Percentiles rank a stretch among this genome's conserved stretches.
Conservation (phyloP, 2,113 vertebrate genomes). For the Acanthisitta chloris region DNA sequence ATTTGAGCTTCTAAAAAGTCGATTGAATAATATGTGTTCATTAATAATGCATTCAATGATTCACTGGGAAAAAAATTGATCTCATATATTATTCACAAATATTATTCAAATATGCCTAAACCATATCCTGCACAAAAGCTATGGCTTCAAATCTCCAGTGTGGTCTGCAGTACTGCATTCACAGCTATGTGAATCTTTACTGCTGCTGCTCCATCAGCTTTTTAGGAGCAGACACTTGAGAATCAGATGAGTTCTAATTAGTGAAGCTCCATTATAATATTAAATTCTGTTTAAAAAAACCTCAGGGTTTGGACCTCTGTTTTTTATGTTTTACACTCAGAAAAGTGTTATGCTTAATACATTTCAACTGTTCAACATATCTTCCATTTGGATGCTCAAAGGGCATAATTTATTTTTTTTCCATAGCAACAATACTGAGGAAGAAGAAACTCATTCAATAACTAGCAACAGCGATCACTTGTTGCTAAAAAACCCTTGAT, state of each 20-base stretch:
- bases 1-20: neutral
- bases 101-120: constrained; percentile 30
- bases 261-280: neutral
- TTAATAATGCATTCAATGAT: constrained; percentile 38
- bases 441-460: neutral
- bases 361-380: neutral
- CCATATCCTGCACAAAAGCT: neutral
- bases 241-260: neutral
- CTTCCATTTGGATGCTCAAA: neutral
- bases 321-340: neutral
- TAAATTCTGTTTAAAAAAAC: neutral
- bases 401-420: neutral
- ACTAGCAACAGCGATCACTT: neutral
- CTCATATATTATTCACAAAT: constrained; percentile 48
- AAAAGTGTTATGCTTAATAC: neutral
- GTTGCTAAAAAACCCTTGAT: neutral
- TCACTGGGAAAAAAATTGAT: neutral
- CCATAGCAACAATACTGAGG: neutral
- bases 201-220: neutral
- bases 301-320: neutral
- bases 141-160: neutral
- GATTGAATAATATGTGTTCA: neutral
- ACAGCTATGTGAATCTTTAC: neutral
- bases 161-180: neutral
- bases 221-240: neutral